Base-by-base conservation (phyloP, 2,113 vertebrate species). In the Cricetomys ansorgei region DNA sequence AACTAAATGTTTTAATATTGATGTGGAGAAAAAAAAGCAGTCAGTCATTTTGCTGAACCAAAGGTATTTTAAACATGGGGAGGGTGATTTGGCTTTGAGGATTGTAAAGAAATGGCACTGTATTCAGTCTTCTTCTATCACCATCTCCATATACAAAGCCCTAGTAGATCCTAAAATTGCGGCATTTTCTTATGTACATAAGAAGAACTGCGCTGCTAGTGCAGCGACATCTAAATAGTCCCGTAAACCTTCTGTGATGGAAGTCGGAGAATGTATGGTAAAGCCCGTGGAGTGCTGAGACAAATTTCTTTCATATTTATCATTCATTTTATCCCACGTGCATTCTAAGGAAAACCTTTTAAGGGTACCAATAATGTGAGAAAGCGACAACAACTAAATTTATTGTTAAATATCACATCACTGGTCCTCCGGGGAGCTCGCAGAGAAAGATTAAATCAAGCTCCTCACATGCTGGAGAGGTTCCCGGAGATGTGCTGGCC, bases 401-500 rank as follows among this genome's bases (percentile, higher is more conserved):
- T 98, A 98, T 97, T 98, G 98, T 98, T 98, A 98, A 98, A 97
- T 97, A 98, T 98, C 98, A 85, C 98, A 98, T 98, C 98, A 98
- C 97, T 96, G 94, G 94, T 98, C 97, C 98, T 98, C 98, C 92
- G 92, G 97, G 97, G 98, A 98, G 90, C 97, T 98, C 81, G 97
- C 96, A 95, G 98, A 98, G 98, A 98, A 98, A 98, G 98, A 98
- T 98, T 98, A 98, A 98, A 98, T 98, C 97, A 98, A 97, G 97
- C 98, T 98, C 97, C 98, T 98, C 98, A 98, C 98, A 98, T 95
- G 50, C 94, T 98, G 98, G 98, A 98, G 97, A 98, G 96, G 97
- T 98, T 98, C 98, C 98, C 98, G 98, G 98, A 98, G 97, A 98
- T 97, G 98, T 94, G 98, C 98, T 97, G 98, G 98, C 96, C 97